Conservation (phyloP, 2,888 invertebrate species). For the Drosophila infuscata region DNA sequence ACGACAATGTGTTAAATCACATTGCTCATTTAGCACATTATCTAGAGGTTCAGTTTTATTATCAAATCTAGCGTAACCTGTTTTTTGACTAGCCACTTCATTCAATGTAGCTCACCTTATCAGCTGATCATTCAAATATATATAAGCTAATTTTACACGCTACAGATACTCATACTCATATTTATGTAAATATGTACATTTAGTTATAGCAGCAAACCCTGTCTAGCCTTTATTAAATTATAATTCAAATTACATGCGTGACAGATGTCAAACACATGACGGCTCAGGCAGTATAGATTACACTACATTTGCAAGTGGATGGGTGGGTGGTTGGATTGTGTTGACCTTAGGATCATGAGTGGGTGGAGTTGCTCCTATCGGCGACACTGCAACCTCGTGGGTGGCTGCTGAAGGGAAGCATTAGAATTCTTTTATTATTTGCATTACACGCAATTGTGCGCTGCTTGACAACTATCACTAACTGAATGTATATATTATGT, state of each 20-base stretch:
- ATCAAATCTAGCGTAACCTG: slow-evolving; percentile 6
- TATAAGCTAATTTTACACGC: neutral
- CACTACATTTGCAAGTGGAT: slow-evolving; percentile 12
- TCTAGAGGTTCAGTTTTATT: neutral
- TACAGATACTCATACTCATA: slow-evolving; percentile 1
- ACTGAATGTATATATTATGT: neutral
- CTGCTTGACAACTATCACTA: slow-evolving; percentile 15
- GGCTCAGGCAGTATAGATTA: slow-evolving; percentile 50
- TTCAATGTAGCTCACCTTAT: slow-evolving; percentile 34
- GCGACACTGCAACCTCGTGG: slow-evolving; percentile 16
- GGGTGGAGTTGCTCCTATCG: slow-evolving; percentile 39
- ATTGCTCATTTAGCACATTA: neutral
- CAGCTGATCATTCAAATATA: slow-evolving; percentile 28
- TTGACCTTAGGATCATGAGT: slow-evolving; percentile 4
- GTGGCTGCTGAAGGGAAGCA: slow-evolving; percentile 1
- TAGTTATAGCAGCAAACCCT: slow-evolving; percentile 6
- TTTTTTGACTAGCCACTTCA: slow-evolving; percentile 35
- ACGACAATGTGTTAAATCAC: neutral
- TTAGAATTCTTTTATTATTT: slow-evolving; percentile 59
- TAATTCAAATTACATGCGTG: slow-evolving; percentile 72
- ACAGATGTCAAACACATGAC: slow-evolving; percentile 68
- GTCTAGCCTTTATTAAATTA: slow-evolving; percentile 66
- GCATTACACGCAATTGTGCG: slow-evolving; percentile 57
- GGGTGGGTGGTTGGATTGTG: neutral
- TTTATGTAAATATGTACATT: neutral